Percentiles rank a stretch among this genome's conserved stretches.
phyloP scores from a whole-genome alignment of 92 coral and sea anemone genomes.

The Palythoa grandiflora region DNA sequence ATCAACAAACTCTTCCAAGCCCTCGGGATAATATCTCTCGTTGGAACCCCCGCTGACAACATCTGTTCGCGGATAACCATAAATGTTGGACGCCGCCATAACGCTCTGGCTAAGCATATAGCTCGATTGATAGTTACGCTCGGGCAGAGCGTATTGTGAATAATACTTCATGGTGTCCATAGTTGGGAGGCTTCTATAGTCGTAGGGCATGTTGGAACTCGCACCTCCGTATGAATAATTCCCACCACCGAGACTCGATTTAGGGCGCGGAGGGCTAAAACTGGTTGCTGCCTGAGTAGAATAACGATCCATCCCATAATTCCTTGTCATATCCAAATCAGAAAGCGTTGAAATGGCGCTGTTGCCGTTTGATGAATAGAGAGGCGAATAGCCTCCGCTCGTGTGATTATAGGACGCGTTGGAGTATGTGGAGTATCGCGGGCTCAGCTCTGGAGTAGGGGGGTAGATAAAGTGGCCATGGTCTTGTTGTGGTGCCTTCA shows the following conservation, averaged over 20 bases:
- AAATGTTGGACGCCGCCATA: constrained; percentile 72
- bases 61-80: constrained; percentile 82
- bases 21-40: constrained; percentile 91
- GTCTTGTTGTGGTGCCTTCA: constrained; percentile 75
- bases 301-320: constrained; percentile 78
- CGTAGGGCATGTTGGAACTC: constrained; percentile 69
- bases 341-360: constrained; percentile 63
- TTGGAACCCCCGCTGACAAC: constrained; percentile 69
- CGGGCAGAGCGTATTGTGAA: constrained; percentile 87
- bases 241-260: constrained; percentile 68
- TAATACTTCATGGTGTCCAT: constrained; percentile 90
- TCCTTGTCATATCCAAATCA: constrained; percentile 83
- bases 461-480: constrained; percentile 91
- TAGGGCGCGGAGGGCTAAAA: constrained; percentile 77
- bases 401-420: constrained; percentile 67
- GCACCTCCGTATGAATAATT: constrained; percentile 67
- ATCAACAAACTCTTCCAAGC: constrained; percentile 90
- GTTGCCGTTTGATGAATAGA: constrained; percentile 59
- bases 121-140: constrained; percentile 82
- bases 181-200: constrained; percentile 80
- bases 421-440: constrained; percentile 78
- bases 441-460: constrained; percentile 86
- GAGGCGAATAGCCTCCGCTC: constrained; percentile 65
- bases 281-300: constrained; percentile 61
- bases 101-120: constrained; percentile 84